phyloP scores from a whole-genome alignment of 2,113 vertebrate species.

The Nothoprocta perdicaria region DNA sequence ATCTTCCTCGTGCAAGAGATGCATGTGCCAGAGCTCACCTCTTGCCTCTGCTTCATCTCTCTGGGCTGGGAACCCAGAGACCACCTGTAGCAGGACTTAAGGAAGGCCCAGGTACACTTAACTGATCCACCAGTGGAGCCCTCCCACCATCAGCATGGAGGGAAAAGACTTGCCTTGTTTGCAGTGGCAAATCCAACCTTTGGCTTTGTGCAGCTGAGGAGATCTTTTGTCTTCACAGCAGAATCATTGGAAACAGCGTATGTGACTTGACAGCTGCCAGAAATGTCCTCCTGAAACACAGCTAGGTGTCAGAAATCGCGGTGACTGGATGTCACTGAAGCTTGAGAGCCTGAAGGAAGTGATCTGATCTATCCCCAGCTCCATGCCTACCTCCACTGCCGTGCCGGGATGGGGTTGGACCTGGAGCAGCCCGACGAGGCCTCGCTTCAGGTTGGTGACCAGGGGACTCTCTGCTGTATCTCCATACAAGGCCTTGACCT shows the following conservation, averaged over 20 bases:
- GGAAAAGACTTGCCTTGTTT: slow-evolving; percentile 65
- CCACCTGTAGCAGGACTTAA: not conserved
- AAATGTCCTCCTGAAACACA: slow-evolving; percentile 64
- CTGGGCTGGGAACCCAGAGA: not conserved
- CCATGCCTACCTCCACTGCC: slow-evolving; percentile 40
- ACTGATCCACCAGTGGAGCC: not conserved
- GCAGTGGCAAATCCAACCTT: slow-evolving; percentile 31
- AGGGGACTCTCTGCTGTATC: not conserved
- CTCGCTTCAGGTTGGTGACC: slow-evolving; percentile 65
- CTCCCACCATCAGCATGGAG: not conserved
- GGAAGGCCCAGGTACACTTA: not conserved
- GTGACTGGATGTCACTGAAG: fast-evolving
- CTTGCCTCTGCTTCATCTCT: not conserved
- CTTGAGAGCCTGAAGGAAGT: not conserved
- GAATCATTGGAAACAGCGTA: slow-evolving; percentile 30
- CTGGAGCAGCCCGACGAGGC: slow-evolving; percentile 63
- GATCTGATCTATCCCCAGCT: not conserved
- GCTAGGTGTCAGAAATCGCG: fast-evolving
- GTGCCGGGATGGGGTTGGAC: slow-evolving; percentile 28
- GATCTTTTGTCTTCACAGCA: slow-evolving; percentile 67
- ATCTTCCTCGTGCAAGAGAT: not conserved
- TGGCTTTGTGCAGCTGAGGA: slow-evolving; percentile 50
- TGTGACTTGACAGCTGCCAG: slow-evolving; percentile 65
- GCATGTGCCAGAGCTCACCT: not conserved
- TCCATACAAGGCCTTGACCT: slow-evolving; percentile 54